phyloP scores from a whole-genome alignment of 2,888 invertebrate species.

The Dasypolia templi region DNA sequence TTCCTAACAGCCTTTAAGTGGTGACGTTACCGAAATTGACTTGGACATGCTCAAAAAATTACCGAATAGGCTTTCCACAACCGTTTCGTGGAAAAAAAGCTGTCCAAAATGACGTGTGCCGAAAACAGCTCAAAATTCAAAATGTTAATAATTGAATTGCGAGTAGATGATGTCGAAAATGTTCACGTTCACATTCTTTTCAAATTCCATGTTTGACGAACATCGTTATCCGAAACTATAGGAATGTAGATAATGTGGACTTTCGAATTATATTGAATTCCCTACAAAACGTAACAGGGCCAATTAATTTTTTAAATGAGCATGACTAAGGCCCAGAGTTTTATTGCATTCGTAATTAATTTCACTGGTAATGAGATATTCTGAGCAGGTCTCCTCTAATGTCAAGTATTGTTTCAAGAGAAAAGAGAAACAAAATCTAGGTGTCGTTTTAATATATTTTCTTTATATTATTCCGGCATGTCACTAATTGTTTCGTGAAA shows the following conservation, averaged over 20 bases:
- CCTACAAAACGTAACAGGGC: background rate
- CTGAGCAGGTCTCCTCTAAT: background rate
- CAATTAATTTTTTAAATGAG: slow-evolving; percentile 18
- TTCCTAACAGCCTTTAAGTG: background rate
- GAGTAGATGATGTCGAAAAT: background rate
- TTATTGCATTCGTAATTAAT: background rate
- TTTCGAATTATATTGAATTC: slow-evolving; percentile 10
- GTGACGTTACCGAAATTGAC: background rate
- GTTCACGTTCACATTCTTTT: background rate
- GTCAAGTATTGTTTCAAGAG: background rate
- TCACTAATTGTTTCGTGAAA: background rate
- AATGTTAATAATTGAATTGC: background rate
- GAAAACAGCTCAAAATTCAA: background rate
- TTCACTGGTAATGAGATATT: slow-evolving; percentile 5
- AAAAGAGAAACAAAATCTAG: background rate
- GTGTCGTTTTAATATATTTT: background rate
- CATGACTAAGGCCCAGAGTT: slow-evolving; percentile 1
- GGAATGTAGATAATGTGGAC: slow-evolving; percentile 7
- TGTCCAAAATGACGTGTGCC: background rate
- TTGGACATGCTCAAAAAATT: background rate
- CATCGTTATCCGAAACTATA: background rate
- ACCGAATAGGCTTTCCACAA: background rate
- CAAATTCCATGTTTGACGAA: background rate
- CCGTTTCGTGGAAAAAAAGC: background rate
- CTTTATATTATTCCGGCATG: background rate